Evolutionary conservation across 2,888 invertebrate species (phyloP), one percentile per base, ranked within the genome.

Genomic region (Epistrophe grossulariae): DNA sequence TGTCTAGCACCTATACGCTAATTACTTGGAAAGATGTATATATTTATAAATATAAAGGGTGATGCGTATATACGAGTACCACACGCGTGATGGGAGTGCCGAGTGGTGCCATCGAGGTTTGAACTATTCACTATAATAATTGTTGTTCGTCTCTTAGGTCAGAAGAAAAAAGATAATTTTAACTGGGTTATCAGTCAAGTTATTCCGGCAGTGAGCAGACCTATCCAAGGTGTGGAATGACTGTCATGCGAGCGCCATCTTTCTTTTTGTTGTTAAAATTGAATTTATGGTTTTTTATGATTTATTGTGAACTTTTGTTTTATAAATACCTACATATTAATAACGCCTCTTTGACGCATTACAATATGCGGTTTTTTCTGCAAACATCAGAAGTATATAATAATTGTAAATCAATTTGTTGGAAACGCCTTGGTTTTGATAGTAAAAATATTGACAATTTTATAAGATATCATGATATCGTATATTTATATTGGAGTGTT

Each of bases 1-100:
- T 68, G 66, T 79, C 80, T 84, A 76, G 84, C 76, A 80, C 84
- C 80, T 80, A 59, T 50, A 76, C 66, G 80, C 80, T 76, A 80
- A 84, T 84, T 84, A 80, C 59, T 74, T 79, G 64, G 70, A 38
- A 52, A 50, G 24, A 45, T 13, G n/a, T 15, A 7, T 1, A 13
- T 40, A 15, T 6, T 15, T 40, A 40, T 60, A 2, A 35, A 35
- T 35, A 2, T 35, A 9, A 40, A 17, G 38, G 38, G 38, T 48
- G 50, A 57, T 38, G 13, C n/a, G 35, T 3, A 15, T 43, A 5
- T 31, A 13, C n/a, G n/a, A n/a, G n/a, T 50, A 66, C n/a, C 66
- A 43, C 48, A 48, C 35, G 28, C 72, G 62, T 57, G 76, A 48
- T 57, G 68, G 24, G 24, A 24, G 0, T 6, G 2, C 13, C 6